These are phyloP conservation scores for Leptinotarsa texana DNA, from an alignment of 1,140 invertebrate species.

Conservation along the genomic window DNA sequence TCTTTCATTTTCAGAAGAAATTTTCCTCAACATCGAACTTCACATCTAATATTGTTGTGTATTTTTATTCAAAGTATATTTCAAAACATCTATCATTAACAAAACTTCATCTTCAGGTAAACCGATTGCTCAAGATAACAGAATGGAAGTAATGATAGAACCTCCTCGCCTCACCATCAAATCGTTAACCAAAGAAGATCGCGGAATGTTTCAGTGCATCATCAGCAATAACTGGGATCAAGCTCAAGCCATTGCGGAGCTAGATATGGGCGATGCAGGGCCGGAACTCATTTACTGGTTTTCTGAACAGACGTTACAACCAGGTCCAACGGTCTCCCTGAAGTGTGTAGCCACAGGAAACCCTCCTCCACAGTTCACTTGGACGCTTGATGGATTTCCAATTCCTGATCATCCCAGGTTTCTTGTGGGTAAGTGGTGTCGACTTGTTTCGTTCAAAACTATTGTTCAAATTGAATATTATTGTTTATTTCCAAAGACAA, in stretches of 20 bases:
- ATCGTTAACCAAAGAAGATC: constrained; percentile 74
- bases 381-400: constrained; percentile 86
- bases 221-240: constrained; percentile 84
- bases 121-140: constrained; percentile 66
- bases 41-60: too few species aligned
- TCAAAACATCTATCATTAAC: too few species aligned
- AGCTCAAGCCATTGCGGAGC: constrained; percentile 79
- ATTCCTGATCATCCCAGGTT: constrained; percentile 75
- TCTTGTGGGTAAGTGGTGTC: constrained; percentile 66
- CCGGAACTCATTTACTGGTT: constrained; percentile 87
- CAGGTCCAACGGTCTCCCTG: constrained; percentile 83
- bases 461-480: too few species aligned
- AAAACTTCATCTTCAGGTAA: constrained; percentile 51
- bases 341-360: constrained; percentile 91
- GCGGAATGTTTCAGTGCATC: constrained; percentile 90
- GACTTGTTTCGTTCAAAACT: background rate
- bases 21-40: too few species aligned
- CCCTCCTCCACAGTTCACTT: constrained; percentile 86
- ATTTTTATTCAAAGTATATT: too few species aligned
- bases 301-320: constrained; percentile 86
- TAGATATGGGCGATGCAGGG: constrained; percentile 81
- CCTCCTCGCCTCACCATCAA: constrained; percentile 66
- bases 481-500: too few species aligned
- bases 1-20: too few species aligned
- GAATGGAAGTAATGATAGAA: constrained; percentile 61